A percentile compares a stretch with the other conserved stretches of the same genome.
Evolutionary conservation across 1,140 invertebrate genomes (phyloP).

Genomic region (Atta cephalotes): DNA sequence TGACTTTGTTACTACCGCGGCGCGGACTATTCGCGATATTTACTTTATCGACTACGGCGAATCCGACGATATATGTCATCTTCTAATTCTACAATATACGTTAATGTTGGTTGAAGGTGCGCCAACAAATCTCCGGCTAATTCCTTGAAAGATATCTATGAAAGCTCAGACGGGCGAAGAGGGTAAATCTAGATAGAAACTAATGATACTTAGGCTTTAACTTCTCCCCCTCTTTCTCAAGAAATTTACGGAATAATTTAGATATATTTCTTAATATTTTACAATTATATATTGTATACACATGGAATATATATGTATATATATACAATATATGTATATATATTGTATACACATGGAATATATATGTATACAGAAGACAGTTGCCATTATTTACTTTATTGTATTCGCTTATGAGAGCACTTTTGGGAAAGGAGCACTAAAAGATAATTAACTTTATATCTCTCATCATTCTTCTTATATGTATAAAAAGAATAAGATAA

Average conservation of each 20-base stretch:
- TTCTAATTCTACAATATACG: conserved; percentile 67
- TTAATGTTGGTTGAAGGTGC: conserved; percentile 63
- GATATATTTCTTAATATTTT: conserved; percentile 8
- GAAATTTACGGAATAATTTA: conserved; percentile 34
- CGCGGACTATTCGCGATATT: conserved; percentile 37
- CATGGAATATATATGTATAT: not conserved
- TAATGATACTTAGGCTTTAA: conserved; percentile 44
- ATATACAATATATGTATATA: no score
- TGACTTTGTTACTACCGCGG: not conserved
- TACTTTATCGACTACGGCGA: conserved; percentile 46
- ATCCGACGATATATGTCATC: conserved; percentile 59
- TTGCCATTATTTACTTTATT: not conserved
- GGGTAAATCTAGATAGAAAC: conserved; percentile 19
- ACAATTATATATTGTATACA: not conserved
- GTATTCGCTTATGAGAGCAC: not conserved
- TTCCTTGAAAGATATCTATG: conserved; percentile 57
- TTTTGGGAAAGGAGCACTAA: not conserved
- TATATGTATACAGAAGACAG: not conserved
- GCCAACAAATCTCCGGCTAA: conserved; percentile 68
- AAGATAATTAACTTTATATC: not conserved
- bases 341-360: not conserved
- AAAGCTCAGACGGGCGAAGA: conserved; percentile 1
- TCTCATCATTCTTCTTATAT: not conserved
- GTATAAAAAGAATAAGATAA: not conserved
- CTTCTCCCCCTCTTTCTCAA: not conserved